Evolutionary conservation across 2,113 vertebrate genomes (phyloP), one percentile per base, ranked within the genome.

Genomic region (Xenopus laevis): DNA sequence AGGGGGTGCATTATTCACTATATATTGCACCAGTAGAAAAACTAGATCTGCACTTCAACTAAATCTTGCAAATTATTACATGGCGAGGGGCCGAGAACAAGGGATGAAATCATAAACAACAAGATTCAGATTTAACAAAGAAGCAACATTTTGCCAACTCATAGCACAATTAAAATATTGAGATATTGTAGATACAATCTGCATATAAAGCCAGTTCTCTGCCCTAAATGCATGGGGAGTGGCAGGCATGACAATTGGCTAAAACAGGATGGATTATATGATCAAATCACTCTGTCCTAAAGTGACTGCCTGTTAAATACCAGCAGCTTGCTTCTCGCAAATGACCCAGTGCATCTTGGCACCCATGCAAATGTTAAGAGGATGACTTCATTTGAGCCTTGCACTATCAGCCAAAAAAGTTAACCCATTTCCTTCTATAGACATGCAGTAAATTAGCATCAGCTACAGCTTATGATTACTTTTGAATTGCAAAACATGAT

Each of bases 331-430:
- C 78, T 79, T 85, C 82, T 83, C 33, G 82, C 74, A 83, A 79
- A 71, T 81, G 81, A 82, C 84, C 81, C 82, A 81, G 78, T 72
- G 78, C 72, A 68, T 74, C 78, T 86, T 84, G 83, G 83, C 84
- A 74, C 79, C 61, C 46, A 16, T 21, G 44, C 30, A 78, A 81
- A 86, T 84, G 84, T 78, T 86, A 83, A 79, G 71, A 17, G 27
- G 83, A 83, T 87, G 85, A 88, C 84, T 84, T 88, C 86, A 87
- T 81, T 83, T 68, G 65, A 59, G 13, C 30, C 4, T 67, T 77
- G 58, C 76, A 71, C 81, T 73, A 72, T 79, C 71, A 81, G 83
- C 78, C 66, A 40, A 81, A 82, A 78, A 76, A 52, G 65, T 79
- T 72, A 80, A 76, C 81, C 53, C 74, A 70, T 68, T 71, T 58